phyloP scores from a whole-genome alignment of 2,888 invertebrate genomes.

The Lysandra bellargus region DNA sequence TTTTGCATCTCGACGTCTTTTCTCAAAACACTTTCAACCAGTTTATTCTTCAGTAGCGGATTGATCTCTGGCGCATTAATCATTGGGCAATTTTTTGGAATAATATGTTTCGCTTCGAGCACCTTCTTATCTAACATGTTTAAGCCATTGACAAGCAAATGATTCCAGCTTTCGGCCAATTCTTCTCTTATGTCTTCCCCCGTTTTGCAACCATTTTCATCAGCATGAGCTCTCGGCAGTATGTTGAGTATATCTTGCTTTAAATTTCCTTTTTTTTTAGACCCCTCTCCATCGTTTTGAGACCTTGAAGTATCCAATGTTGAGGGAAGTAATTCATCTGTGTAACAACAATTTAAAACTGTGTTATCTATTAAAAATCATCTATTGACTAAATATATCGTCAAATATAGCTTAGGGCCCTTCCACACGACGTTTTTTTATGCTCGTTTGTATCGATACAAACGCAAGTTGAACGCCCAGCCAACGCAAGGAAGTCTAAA shows the following conservation, averaged over 20 bases:
- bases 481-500: too few relatives aligned
- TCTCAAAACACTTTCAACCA: not conserved
- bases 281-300: not conserved
- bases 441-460: too few relatives aligned
- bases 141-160: not conserved
- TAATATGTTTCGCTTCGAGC: not conserved
- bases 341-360: not conserved
- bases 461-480: too few relatives aligned
- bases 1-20: slow-evolving; percentile 3
- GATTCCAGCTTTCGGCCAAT: not conserved
- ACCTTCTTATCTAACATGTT: not conserved
- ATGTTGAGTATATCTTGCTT: not conserved
- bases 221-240: not conserved
- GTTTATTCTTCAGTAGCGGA: not conserved
- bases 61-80: slow-evolving; percentile 12
- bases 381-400: too few relatives aligned
- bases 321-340: not conserved
- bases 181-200: not conserved
- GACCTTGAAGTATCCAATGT: not conserved
- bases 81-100: slow-evolving; percentile 1
- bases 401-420: too few relatives aligned
- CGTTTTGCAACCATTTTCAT: not conserved
- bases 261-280: not conserved
- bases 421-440: too few relatives aligned
- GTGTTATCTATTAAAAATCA: not conserved